Evolutionary conservation across 1,140 invertebrate species (phyloP), one percentile per base, ranked within the genome.

Genomic region (Gonioctena quinquepunctata): DNA sequence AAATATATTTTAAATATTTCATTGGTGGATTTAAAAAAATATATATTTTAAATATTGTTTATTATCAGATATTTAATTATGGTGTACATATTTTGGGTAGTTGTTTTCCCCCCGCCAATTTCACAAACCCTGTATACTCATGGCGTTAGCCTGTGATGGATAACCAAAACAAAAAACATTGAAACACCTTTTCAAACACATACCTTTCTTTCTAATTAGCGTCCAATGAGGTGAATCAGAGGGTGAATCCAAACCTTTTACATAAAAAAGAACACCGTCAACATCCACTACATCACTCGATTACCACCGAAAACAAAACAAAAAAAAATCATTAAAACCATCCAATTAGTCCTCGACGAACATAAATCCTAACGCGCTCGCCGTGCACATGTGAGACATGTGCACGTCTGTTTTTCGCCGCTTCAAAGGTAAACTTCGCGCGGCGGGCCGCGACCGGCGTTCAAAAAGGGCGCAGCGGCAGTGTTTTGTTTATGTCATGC

Each of bases 381-480:
- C n/a, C n/a, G n/a, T n/a, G n/a, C 33, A 42, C 33, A 42, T 42
- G 33, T 42, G 11, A 13, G 16, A 57, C 54, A 57, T 57, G 54
- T 57, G 54, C 54, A 57, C 18, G 54, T 57, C 54, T 42, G 33
- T 42, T 42, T 42, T 42, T 42, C 33, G 16, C 25, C 21, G 54
- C 54, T 21, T 23, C 54, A 25, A 57, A 23, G 54, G 21, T 22
- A 25, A n/a, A 21, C 19, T 13, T 57, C 54, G 21, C 54, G 25
- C 54, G 54, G 16, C 54, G 54, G 16, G 25, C 16, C 7, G 54
- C 54, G 54, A 57, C 54, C 54, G 54, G 5, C 54, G 13, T 13
- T 42, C 33, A 57, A 25, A 25, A 57, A 57, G 54, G 54, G 54
- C 54, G 54, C 54, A 57, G 21, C 16, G 54, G 33, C 33, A 42